Conservation (phyloP, 2,113 vertebrate species). For the Lanius collurio region DNA sequence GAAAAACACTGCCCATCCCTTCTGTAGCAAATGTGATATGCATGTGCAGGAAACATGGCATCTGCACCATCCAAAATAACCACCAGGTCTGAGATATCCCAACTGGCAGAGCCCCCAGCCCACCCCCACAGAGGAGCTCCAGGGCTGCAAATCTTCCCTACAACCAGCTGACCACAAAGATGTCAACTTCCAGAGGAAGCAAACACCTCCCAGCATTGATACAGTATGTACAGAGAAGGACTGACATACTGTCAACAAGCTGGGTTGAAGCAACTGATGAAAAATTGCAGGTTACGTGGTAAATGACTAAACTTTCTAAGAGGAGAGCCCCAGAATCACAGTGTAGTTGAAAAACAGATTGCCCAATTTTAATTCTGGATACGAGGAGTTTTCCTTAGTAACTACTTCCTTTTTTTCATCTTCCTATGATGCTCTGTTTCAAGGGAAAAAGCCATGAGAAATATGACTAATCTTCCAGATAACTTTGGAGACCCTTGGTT, state of each 20-base stretch:
- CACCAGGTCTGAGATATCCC: not conserved
- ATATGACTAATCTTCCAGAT: not conserved
- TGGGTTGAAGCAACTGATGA: not conserved
- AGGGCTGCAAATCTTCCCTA: not conserved
- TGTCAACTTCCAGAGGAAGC: not conserved
- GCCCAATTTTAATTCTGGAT: not conserved
- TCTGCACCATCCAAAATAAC: not conserved
- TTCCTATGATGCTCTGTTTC: not conserved
- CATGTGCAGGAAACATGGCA: not conserved
- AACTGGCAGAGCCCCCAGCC: not conserved
- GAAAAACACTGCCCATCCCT: not conserved
- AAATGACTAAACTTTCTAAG: not conserved
- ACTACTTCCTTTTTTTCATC: not conserved
- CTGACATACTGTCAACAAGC: rapidly evolving
- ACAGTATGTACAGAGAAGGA: rapidly evolving
- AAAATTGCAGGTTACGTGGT: not conserved
- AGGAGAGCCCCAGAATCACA: not conserved
- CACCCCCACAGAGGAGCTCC: not conserved
- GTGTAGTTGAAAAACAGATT: not conserved
- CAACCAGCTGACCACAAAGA: not conserved
- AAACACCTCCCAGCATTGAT: not conserved
- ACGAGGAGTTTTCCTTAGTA: not conserved
- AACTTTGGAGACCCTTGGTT: not conserved
- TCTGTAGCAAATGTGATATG: rapidly evolving
- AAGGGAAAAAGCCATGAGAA: not conserved